Conservation (phyloP, 1,140 invertebrate species). For the Lasioglossum albipes region DNA sequence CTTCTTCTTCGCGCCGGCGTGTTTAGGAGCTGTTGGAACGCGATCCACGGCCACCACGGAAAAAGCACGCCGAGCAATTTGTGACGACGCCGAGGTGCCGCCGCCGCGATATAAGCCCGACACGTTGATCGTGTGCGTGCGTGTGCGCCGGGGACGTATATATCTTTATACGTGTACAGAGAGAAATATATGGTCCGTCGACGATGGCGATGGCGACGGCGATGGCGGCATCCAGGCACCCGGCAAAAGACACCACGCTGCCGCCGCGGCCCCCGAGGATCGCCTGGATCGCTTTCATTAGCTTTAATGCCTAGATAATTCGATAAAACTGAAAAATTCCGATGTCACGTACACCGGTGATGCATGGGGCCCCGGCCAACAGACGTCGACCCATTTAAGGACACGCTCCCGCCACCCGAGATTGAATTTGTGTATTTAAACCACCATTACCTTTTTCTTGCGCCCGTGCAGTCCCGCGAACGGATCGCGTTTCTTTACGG, state of each 20-base stretch:
- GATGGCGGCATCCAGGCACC: constrained; percentile 42
- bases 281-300: constrained; percentile 69
- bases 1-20: constrained; percentile 57
- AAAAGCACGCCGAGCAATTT: constrained; percentile 70
- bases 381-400: constrained; percentile 49
- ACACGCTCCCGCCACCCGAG: neutral
- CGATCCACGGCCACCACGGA: constrained; percentile 50
- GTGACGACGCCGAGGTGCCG: constrained; percentile 67
- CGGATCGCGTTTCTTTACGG: no score
- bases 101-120: constrained; percentile 51
- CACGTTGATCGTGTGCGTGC: constrained; percentile 21
- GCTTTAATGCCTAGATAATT: constrained; percentile 72
- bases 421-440: constrained; percentile 51
- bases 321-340: constrained; percentile 73
- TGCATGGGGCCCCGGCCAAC: constrained; percentile 44
- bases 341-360: constrained; percentile 70
- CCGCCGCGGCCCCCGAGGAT: constrained; percentile 5
- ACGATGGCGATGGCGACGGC: neutral
- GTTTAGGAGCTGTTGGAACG: constrained; percentile 71
- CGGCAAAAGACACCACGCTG: constrained; percentile 37
- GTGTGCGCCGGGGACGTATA: constrained; percentile 35
- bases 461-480: neutral
- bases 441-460: constrained; percentile 42
- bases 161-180: constrained; percentile 51
- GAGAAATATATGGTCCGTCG: constrained; percentile 41